Base-by-base conservation (phyloP, 2,113 vertebrate genomes). In the Lagenorhynchus albirostris region DNA sequence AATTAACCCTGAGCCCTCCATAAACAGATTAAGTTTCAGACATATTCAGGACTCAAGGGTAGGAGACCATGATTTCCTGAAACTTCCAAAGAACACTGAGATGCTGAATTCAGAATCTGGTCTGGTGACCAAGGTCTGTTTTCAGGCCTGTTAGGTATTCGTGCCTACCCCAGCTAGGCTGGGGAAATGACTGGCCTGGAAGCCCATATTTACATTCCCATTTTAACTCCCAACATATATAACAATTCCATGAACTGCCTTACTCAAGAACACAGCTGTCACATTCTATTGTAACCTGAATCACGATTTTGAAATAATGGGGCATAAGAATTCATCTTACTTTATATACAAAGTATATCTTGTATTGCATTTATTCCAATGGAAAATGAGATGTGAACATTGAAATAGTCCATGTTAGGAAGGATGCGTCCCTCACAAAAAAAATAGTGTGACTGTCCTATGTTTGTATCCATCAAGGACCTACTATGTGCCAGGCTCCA, bases 281-380 rank as follows among this genome's bases (percentile, higher is more conserved):
- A 84, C 41, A 91, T 71, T 96, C 60, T 73, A 70, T 67, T 79
- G 26, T 62, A 47, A 91, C 80, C 85, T 94, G 21, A 89, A 95
- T 55, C 15, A 76, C 63, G 36, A 50, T 62, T 92, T 97, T 79
- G 53, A 94, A 92, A 87, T 90, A 73, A 81, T 17, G 25, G 44
- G 26, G 25, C 23, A 81, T 14, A 83, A 77, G 81, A 93, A 68
- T 83, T n/a, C 79, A 95, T 86, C 36, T 44, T 70, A 89, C 0
- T 89, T 80, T 76, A 84, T 70, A 60, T 70, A 31, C 74, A 95
- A 96, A 70, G 17, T 31, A n/a, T 80, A 92, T 87, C 67, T 62
- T 79, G 29, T 70, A 36, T 84, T 58, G 44, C 2, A 44, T 38
- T 86, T 90, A 92, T 90, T 94, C 8, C 58, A 53, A 23, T 87